Base-by-base conservation (phyloP, 1,140 invertebrate species). In the Epicauta chinensis region DNA sequence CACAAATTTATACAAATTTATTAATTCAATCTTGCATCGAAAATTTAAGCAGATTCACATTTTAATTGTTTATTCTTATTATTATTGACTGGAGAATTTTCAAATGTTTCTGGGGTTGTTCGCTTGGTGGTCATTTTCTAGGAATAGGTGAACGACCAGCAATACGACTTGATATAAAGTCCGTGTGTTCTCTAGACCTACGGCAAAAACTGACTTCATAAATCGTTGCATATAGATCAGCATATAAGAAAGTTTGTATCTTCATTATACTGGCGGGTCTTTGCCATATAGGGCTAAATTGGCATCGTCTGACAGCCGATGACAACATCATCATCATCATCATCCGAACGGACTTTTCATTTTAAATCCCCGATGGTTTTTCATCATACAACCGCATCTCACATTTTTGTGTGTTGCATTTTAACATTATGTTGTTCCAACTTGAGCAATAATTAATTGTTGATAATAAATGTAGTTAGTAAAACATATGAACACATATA, bases 271-370 rank as follows among this genome's bases (percentile, higher is more conserved):
- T 43, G 51, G 57, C 57, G 51, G 53, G 57, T 53, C 56, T 41
- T 32, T 43, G 55, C 64, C 64, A 55, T 66, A 65, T 66, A 66
- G 64, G 62, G 64, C 54, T 63, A 66, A 66, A 63, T 66, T 62
- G 64, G 58, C 49, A 56, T 54, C 41, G 54, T 56, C 56, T 61
- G 63, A 65, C 63, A 60, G 49, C 58, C 61, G 62, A 63, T 66
- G 62, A 66, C 64, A 63, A 66, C 62, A 66, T 66, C 64, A 65
- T 64, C 62, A 64, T 30, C 29, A 30, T 5, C 29, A 30, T n/a
- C n/a, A n/a, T n/a, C n/a, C n/a, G 23, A 23, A 50, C 51, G 57
- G 60, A 58, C 62, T 59, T 55, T 56, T 57, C 54, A 45, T 52
- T 55, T 48, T 59, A 63, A 59, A 62, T 57, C 3, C 4, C 10